Evolutionary conservation across 2,113 vertebrate genomes (phyloP), one percentile per base, ranked within the genome.

Genomic region (Typhlomys cinereus): DNA sequence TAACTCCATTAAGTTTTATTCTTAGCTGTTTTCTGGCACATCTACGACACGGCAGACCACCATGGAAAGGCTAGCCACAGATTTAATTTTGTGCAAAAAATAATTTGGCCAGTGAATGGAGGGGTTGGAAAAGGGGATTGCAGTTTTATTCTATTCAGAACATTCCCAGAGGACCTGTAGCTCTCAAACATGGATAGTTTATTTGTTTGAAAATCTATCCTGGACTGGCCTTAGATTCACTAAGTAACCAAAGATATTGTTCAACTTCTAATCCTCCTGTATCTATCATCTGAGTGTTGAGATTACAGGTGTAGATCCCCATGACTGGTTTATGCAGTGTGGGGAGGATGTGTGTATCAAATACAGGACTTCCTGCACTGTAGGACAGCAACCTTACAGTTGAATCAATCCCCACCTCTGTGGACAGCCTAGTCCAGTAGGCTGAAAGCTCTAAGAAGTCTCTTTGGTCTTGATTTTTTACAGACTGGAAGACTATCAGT

Each of bases 1-100:
- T 85, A 90, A 88, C 89, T 82, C 87, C 94, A 89, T 90, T 95
- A 92, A 85, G 23, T 85, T 95, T 89, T 91, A 80, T 92, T 92
- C 89, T 84, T 90, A 66, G 84, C 59, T 94, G 50, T 74, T 95
- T 95, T 92, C 85, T 90, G 69, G 89, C 94, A 94, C 85, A 76
- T 95, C 89, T 95, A 92, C 91, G 94, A 89, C 44, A 69, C 74
- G 88, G 82, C 87, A 95, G 87, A 82, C 59, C 87, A 95, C 91
- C 75, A 66, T 81, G 88, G 85, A 81, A 90, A 94, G 92, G 25
- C 73, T 78, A 67, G 86, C 61, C 80, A 80, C 61, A 85, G 85
- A 78, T 79, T 88, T 89, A 70, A 95, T 88, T 90, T 87, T 92
- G 90, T 85, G 59, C 71, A 89, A 85, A 90, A 92, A 82, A 75